A percentile compares a stretch with the other conserved stretches of the same genome.
Conservation (phyloP, 2,797 vertebrate genomes). For the Halcyon badia region DNA sequence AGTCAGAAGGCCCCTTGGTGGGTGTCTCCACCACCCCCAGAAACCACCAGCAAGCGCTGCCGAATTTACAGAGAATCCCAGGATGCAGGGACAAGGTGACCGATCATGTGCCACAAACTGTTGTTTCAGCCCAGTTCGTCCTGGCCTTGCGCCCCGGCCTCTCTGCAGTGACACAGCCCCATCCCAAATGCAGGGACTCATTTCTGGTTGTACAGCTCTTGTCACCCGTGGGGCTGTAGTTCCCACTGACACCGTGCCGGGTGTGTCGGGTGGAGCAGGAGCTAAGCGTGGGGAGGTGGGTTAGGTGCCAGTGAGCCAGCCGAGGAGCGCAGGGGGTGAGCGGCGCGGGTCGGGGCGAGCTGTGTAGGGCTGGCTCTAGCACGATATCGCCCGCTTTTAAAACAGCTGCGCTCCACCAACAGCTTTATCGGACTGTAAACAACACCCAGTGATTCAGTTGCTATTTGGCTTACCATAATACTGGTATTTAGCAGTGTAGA, state of each 20-base stretch:
- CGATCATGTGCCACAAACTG: accelerated
- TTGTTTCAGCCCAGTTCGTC: neutral
- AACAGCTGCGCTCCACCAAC: neutral
- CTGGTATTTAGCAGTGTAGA: neutral
- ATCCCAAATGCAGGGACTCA: neutral
- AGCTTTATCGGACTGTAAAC: neutral
- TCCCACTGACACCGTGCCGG: accelerated
- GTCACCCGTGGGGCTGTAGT: accelerated
- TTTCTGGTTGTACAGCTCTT: accelerated
- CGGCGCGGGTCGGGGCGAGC: accelerated
- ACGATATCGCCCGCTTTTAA: neutral
- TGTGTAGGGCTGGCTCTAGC: neutral
- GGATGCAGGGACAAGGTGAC: neutral
- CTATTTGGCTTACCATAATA: neutral
- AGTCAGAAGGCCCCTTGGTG: neutral
- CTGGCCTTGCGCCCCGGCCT: neutral
- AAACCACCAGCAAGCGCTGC: neutral
- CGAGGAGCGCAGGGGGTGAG: neutral
- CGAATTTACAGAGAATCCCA: too few relatives aligned
- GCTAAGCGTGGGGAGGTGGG: accelerated
- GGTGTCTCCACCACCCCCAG: neutral
- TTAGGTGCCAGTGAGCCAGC: accelerated
- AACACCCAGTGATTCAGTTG: neutral
- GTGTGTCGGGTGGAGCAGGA: accelerated
- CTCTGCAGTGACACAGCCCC: neutral